Percentiles rank a stretch among this genome's conserved stretches.
Evolutionary conservation across 30 jellyfish, hydroid and myxozoan genomes (phyloP).

Genomic region (Aurelia aurita complex sp. Pacific): DNA sequence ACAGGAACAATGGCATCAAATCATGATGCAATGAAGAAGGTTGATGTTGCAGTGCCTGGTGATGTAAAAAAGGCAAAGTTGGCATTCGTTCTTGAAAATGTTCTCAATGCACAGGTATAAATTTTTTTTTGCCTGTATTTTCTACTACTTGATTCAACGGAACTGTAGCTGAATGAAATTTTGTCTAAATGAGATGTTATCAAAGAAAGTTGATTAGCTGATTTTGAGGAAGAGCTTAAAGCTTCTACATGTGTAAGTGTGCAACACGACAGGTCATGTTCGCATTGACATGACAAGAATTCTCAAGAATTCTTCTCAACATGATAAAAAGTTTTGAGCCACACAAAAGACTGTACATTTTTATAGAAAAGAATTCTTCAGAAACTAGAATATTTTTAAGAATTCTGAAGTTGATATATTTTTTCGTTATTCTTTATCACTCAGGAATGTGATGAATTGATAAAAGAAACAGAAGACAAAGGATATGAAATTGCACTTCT

Average conservation of each 20-base stretch:
- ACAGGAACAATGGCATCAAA: background rate
- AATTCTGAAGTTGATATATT: background rate
- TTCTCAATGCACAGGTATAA: constrained; percentile 13
- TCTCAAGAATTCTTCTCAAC: too few relatives aligned
- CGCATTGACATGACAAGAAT: too few relatives aligned
- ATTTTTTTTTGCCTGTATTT: background rate
- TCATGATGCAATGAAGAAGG: background rate
- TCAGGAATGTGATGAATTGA: constrained; percentile 62
- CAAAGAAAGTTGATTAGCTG: too few relatives aligned
- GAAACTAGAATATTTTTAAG: too few relatives aligned
- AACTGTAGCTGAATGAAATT: too few relatives aligned
- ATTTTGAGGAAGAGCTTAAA: too few relatives aligned
- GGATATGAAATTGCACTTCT: constrained; percentile 67
- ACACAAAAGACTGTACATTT: too few relatives aligned
- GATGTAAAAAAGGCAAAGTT: background rate
- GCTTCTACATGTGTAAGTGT: too few relatives aligned
- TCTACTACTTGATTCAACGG: background rate
- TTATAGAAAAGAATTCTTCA: too few relatives aligned
- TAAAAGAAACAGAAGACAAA: constrained; percentile 45
- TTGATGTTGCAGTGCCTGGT: constrained; percentile 1
- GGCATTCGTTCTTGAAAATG: constrained; percentile 36
- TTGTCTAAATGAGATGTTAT: too few relatives aligned
- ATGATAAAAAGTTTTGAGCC: too few relatives aligned
- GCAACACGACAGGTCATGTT: too few relatives aligned
- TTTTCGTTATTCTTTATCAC: background rate